Base-by-base conservation (phyloP, 1,140 invertebrate genomes). In the Homarus americanus region DNA sequence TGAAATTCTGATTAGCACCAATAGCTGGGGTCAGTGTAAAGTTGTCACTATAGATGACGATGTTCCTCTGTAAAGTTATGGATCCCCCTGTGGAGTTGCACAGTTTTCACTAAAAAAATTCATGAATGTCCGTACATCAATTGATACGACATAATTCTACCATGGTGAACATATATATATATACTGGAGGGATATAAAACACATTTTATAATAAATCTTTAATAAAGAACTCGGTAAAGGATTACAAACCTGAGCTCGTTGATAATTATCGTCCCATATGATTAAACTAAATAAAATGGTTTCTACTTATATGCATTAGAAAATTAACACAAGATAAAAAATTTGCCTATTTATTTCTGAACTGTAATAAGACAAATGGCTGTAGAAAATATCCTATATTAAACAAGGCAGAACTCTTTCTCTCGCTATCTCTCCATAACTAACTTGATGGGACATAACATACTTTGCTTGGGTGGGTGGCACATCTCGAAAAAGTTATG, bases 241-340 rank as follows among this genome's bases (percentile, higher is more conserved):
- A 32, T 69, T 69, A 69, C 63, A 69, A 69, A 69, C 63, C 63
- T 69, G 63, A 69, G 63, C 63, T 28, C 63, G n/a, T 10, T 32
- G 63, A 69, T n/a, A n/a, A n/a, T n/a, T 69, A 69, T 69, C 28
- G 63, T 69, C 63, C 63, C 63, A 28, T 69, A 69, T 69, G n/a
- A 24, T 69, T 32, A 69, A 69, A 69, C 12, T 24, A 32, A 69
- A 69, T 32, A 24, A 69, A 69, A 69, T 7, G 44, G 7, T 32
- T 32, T 32, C 63, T 32, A 32, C 2, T 69, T 69, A 69, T 32
- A 69, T 69, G n/a, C 63, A 69, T 69, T 69, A 12, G n/a, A 69
- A 69, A 69, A 69, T 7, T 69, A 5, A 58, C 44, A 58, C 53
- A 58, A 58, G 24, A 24, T 58, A 4, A 15, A 58, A 15, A 58